These are phyloP conservation scores for Columbina picui DNA, from an alignment of 2,113 vertebrate genomes.

Conservation along the genomic window DNA sequence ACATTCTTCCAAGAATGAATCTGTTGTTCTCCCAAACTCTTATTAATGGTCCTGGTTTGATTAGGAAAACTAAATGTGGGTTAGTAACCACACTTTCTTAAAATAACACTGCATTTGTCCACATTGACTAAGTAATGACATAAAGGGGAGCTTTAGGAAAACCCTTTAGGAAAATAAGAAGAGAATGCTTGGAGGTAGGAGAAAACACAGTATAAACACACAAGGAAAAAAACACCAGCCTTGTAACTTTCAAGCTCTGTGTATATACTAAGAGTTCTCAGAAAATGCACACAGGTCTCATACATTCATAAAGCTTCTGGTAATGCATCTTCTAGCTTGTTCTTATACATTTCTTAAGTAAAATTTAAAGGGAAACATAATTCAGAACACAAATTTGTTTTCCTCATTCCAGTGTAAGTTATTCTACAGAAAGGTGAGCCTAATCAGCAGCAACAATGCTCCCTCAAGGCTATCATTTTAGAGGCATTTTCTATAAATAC, in stretches of 20 bases:
- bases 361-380: not conserved
- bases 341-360: not conserved
- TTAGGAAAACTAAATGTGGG: not conserved
- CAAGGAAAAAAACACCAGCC: not conserved
- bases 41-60: not conserved
- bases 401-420: not conserved
- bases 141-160: not conserved
- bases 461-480: not conserved
- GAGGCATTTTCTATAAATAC: not conserved
- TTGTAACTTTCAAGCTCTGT: not conserved
- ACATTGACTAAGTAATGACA: not conserved
- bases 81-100: not conserved
- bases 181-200: not conserved
- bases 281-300: not conserved
- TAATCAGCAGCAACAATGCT: not conserved
- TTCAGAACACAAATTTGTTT: not conserved
- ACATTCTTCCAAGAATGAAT: not conserved
- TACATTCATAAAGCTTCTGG: not conserved
- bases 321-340: not conserved
- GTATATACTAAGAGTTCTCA: not conserved
- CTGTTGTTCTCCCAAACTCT: not conserved
- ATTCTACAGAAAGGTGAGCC: not conserved
- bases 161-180: not conserved
- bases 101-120: not conserved
- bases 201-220: not conserved